Base-by-base conservation (phyloP, 2,888 invertebrate species). In the Apodemia mormo region DNA sequence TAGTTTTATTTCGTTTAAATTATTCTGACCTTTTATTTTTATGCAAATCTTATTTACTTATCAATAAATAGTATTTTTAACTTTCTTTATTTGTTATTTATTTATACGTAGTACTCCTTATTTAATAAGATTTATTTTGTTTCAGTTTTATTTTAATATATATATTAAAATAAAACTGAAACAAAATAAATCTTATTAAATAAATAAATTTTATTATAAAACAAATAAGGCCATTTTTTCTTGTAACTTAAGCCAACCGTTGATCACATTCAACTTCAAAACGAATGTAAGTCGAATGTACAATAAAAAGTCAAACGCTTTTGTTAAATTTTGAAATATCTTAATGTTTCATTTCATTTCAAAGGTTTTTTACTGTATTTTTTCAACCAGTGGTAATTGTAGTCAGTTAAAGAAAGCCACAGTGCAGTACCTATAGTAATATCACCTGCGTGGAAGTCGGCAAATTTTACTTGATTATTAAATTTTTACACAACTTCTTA, bases 281-380 rank as follows among this genome's bases (percentile, higher is more conserved):
- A 76, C 76, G 75, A 75, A 72, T 72, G 72, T 65, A 72, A 74
- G 68, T 70, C 68, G 65, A 70, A 72, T 58, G 29, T 58, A 70
- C 70, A 72, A 73, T 65, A 71, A 66, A 45, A 66, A 70, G 43
- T 67, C 58, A 10, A 37, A 22, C 70, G 45, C 6, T 45, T 70
- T 73, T 71, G 68, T 71, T 72, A 65, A 70, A 69, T 68, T 71
- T 68, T 71, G 68, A 45, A 68, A 71, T 61, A 68, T 49, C 22
- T 9, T 58, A 30, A 30, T 58, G 45, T 12, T 45, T 45, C 45
- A 45, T 45, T 12, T 58, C 58, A 12, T 10, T 58, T 56, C 1
- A 29, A 2, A 56, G 30, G 30, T 30, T 45, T 58, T 58, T 22
- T 30, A 58, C 10, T 58, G 1, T 10, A 58, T n/a, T 58, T 58